Percentiles rank a stretch among this genome's conserved stretches.
Conservation (phyloP, 2,113 vertebrate genomes). For the Cichladusa arquata region DNA sequence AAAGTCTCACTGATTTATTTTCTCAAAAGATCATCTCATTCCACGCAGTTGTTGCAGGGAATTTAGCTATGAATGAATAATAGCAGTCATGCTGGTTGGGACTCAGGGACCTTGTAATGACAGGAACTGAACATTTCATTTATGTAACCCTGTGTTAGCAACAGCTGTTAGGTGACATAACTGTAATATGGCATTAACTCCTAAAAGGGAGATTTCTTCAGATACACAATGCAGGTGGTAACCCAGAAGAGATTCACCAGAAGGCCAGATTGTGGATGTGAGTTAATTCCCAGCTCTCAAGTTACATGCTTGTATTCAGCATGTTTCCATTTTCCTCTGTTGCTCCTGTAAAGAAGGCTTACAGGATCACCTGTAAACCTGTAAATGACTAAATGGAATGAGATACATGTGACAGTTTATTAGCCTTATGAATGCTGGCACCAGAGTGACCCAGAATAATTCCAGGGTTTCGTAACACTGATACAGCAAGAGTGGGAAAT, state of each 20-base stretch:
- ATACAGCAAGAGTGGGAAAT: not conserved
- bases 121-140: conserved; percentile 26
- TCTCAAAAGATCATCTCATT: not conserved
- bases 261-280: not conserved
- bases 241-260: not conserved
- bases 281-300: conserved; percentile 42
- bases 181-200: not conserved
- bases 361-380: conserved; percentile 26
- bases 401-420: conserved; percentile 42
- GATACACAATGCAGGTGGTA: not conserved
- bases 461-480: conserved; percentile 49
- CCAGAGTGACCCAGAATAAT: conserved; percentile 37
- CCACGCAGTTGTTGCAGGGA: not conserved
- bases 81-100: not conserved
- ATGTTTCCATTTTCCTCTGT: conserved; percentile 14
- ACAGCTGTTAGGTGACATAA: conserved; percentile 27
- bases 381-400: conserved; percentile 17
- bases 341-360: not conserved
- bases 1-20: not conserved
- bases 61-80: conserved; percentile 9
- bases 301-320: conserved; percentile 6
- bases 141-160: conserved; percentile 39
- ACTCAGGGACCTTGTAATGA: not conserved
- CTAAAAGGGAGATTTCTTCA: not conserved
- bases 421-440: conserved; percentile 1